Conservation (phyloP, 2,113 vertebrate genomes). For the Brachyhypopomus occidentalis region DNA sequence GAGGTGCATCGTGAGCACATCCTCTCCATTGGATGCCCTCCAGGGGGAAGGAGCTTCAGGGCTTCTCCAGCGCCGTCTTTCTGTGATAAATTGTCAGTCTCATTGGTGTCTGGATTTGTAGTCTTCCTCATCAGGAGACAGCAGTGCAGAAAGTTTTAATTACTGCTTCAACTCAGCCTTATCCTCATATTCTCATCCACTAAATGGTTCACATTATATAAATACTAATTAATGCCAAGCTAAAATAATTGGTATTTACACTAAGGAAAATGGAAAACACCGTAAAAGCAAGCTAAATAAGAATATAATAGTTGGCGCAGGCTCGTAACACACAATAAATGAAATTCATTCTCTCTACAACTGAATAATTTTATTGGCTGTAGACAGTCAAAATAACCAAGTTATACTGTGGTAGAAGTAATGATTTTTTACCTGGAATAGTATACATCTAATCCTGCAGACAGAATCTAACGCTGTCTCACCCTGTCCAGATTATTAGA, state of each 20-base stretch:
- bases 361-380: background rate
- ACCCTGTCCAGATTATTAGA: background rate
- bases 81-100: constrained; percentile 37
- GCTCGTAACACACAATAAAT: background rate
- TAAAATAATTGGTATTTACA: constrained; percentile 25
- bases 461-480: background rate
- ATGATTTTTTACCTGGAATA: background rate
- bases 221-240: background rate
- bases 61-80: background rate
- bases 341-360: background rate
- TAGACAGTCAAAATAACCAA: background rate
- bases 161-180: constrained; percentile 39
- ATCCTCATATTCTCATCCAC: constrained; percentile 16
- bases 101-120: constrained; percentile 8
- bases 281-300: background rate
- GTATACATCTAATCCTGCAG: background rate
- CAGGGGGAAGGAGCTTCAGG: constrained; percentile 16
- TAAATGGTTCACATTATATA: constrained; percentile 30
- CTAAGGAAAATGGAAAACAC: background rate
- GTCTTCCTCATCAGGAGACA: constrained; percentile 32
- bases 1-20: constrained; percentile 10
- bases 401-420: background rate
- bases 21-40: constrained; percentile 20
- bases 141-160: constrained; percentile 44
- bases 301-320: background rate